Evolutionary conservation across 2,888 invertebrate genomes (phyloP).

Genomic region (Lasioglossum figueresi): DNA sequence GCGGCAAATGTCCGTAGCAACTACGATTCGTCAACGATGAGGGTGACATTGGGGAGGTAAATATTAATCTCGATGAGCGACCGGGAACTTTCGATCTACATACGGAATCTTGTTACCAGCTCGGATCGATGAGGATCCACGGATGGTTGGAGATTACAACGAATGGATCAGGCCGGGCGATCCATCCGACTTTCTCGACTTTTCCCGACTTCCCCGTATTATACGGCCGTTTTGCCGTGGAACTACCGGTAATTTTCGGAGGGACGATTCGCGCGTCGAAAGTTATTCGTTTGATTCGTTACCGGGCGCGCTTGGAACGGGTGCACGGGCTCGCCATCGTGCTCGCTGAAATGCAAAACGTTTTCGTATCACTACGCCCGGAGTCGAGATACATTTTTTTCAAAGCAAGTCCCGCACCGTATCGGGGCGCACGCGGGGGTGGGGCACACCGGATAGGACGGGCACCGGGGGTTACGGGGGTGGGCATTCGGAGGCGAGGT

Average conservation of each 20-base stretch:
- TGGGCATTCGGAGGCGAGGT: slow-evolving; percentile 26
- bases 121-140: slow-evolving; percentile 38
- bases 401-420: slow-evolving; percentile 76
- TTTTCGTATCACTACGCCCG: slow-evolving; percentile 77
- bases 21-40: slow-evolving; percentile 1
- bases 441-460: slow-evolving; percentile 8
- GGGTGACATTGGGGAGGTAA: background rate
- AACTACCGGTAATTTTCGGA: slow-evolving; percentile 66
- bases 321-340: slow-evolving; percentile 61
- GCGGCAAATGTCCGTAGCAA: background rate
- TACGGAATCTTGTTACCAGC: slow-evolving; percentile 27
- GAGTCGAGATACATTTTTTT: slow-evolving; percentile 79
- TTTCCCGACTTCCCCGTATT: slow-evolving; percentile 29
- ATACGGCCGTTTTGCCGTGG: slow-evolving; percentile 59
- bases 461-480: slow-evolving; percentile 18
- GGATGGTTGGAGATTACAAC: slow-evolving; percentile 14
- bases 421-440: slow-evolving; percentile 57
- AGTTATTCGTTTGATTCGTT: slow-evolving; percentile 74
- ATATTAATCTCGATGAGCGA: slow-evolving; percentile 12
- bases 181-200: background rate
- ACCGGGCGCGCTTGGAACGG: slow-evolving; percentile 62
- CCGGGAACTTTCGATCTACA: slow-evolving; percentile 20
- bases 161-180: background rate
- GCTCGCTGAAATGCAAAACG: slow-evolving; percentile 77
- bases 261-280: slow-evolving; percentile 71